Evolutionary conservation across 2,888 invertebrate species (phyloP).

Genomic region (Nomada ferruginata): DNA sequence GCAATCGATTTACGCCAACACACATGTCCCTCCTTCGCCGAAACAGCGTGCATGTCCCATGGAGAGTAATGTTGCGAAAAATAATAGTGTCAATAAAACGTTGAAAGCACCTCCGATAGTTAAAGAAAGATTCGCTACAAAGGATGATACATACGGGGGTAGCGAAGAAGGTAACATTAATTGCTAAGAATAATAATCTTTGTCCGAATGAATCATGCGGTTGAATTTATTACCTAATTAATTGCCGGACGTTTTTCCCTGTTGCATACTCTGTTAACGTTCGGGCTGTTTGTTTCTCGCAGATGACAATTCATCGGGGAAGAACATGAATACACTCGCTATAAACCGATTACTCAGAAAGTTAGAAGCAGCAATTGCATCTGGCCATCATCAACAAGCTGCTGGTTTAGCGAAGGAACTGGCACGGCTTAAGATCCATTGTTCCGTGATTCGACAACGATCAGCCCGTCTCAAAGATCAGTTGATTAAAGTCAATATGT

Average conservation of each 20-base stretch:
- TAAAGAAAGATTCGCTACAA: slow-evolving; percentile 19
- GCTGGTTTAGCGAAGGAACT: slow-evolving; percentile 91
- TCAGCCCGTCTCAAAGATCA: slow-evolving; percentile 74
- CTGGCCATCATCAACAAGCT: slow-evolving; percentile 91
- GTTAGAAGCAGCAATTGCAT: slow-evolving; percentile 91
- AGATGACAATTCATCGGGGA: slow-evolving; percentile 59
- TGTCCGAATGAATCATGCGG: slow-evolving; percentile 30
- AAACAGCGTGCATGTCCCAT: slow-evolving; percentile 41
- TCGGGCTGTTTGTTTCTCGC: slow-evolving; percentile 21
- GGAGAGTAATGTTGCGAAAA: slow-evolving; percentile 23
- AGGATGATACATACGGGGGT: slow-evolving; percentile 41
- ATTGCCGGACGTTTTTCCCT: slow-evolving; percentile 22
- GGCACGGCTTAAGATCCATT: slow-evolving; percentile 90
- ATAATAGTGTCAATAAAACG: not conserved
- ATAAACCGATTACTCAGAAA: slow-evolving; percentile 88
- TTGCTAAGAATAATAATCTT: not conserved
- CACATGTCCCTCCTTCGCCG: slow-evolving; percentile 64
- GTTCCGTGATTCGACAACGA: slow-evolving; percentile 87
- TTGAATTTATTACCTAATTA: slow-evolving; percentile 26
- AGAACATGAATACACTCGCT: slow-evolving; percentile 86
- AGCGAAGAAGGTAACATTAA: slow-evolving; percentile 59
- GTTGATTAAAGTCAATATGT: slow-evolving; percentile 89
- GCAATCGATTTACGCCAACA: slow-evolving; percentile 78
- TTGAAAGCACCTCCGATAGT: not conserved
- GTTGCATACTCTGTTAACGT: not conserved